These are phyloP conservation scores for Plodia interpunctella DNA, from an alignment of 1,140 invertebrate species.

Conservation along the genomic window DNA sequence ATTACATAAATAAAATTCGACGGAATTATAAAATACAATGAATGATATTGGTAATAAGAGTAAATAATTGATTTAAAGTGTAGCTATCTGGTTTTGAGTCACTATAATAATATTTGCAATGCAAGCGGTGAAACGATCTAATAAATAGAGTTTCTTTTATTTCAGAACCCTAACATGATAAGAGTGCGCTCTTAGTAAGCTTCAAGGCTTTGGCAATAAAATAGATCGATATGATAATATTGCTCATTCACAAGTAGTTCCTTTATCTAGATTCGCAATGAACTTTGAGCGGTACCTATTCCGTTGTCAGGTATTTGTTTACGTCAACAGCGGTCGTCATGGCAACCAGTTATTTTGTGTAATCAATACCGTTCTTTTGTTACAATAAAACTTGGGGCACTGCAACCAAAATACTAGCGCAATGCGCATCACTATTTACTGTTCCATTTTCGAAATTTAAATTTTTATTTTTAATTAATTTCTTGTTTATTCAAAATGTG, in stretches of 20 bases:
- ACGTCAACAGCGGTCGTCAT: conserved; percentile 46
- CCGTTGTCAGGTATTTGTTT: conserved; percentile 28
- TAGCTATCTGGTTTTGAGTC: no score
- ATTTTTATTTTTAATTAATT: conserved; percentile 9
- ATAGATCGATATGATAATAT: background rate
- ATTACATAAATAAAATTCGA: no score
- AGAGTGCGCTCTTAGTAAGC: background rate
- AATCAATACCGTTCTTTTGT: conserved; percentile 48
- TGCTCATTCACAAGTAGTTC: background rate
- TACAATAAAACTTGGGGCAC: conserved; percentile 23
- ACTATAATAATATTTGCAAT: no score
- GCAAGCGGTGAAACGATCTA: no score
- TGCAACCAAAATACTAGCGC: conserved; percentile 34
- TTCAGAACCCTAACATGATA: no score
- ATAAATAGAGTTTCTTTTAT: no score
- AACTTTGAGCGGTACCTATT: background rate
- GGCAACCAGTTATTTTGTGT: conserved; percentile 28
- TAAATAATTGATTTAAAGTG: no score
- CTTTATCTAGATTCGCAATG: background rate
- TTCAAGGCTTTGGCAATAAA: background rate
- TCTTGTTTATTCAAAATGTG: conserved; percentile 28
- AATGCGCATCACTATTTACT: conserved; percentile 38
- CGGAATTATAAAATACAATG: no score
- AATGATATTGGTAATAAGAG: no score
- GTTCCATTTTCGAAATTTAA: conserved; percentile 23